Conservation (phyloP, 2,888 invertebrate species). For the Galeopsomyia nigrocyanea region DNA sequence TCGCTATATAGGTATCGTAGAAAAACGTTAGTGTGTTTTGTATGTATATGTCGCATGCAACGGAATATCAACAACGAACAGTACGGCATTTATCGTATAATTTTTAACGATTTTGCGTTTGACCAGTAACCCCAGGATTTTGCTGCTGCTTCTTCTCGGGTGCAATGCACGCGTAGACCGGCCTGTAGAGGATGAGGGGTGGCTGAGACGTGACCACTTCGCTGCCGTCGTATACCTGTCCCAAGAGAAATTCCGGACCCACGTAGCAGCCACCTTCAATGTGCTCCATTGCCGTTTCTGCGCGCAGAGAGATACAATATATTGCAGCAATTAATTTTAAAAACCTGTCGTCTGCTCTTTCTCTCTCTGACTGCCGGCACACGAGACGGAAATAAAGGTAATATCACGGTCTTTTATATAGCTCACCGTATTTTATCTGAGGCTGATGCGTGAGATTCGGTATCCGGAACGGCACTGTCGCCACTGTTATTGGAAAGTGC, state of each 20-base stretch:
- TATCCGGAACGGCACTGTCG: slow-evolving; percentile 80
- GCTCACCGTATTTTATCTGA: slow-evolving; percentile 76
- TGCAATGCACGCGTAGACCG: slow-evolving; percentile 73
- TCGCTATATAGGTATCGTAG: too few relatives aligned
- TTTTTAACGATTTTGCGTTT: slow-evolving; percentile 40
- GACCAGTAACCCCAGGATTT: too few relatives aligned
- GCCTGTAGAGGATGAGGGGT: slow-evolving; percentile 77
- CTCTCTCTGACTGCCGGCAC: too few relatives aligned
- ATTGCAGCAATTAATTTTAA: too few relatives aligned
- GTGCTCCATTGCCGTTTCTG: slow-evolving; percentile 79
- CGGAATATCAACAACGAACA: background rate
- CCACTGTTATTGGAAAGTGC: slow-evolving; percentile 82
- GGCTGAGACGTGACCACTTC: slow-evolving; percentile 58
- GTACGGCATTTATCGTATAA: too few relatives aligned
- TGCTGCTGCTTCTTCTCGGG: slow-evolving; percentile 52
- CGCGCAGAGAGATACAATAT: too few relatives aligned
- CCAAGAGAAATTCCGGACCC: slow-evolving; percentile 82
- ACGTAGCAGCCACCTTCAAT: slow-evolving; percentile 85
- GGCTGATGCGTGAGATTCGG: slow-evolving; percentile 76
- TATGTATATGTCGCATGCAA: too few relatives aligned
- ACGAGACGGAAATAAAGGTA: too few relatives aligned
- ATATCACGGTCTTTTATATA: background rate
- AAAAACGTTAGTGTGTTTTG: too few relatives aligned
- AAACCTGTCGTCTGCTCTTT: too few relatives aligned
- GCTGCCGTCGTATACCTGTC: slow-evolving; percentile 83